These are phyloP conservation scores for Caenorhabditis imperialis DNA, from an alignment of 2,888 invertebrate species.

Conservation along the genomic window DNA sequence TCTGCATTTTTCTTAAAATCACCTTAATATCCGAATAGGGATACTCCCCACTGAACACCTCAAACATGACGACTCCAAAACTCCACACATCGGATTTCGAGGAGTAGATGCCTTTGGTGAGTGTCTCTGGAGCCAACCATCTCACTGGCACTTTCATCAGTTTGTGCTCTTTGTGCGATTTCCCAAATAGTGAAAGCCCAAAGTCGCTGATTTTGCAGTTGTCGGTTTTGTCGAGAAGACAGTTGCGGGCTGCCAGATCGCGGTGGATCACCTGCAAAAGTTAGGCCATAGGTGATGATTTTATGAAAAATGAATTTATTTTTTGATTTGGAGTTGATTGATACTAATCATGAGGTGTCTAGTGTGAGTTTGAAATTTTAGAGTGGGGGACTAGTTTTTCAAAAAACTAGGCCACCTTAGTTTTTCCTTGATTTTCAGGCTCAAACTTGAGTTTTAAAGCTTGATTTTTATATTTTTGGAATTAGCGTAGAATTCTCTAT, in stretches of 20 bases:
- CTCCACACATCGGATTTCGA: constrained; percentile 67
- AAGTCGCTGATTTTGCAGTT: constrained; percentile 70
- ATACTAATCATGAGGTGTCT: too few species aligned
- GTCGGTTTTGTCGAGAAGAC: constrained; percentile 55
- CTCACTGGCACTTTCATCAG: constrained; percentile 63
- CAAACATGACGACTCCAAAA: constrained; percentile 64
- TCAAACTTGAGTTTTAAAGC: too few species aligned
- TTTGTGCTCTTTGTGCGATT: constrained; percentile 63
- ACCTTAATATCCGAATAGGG: constrained; percentile 60
- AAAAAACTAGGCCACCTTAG: too few species aligned
- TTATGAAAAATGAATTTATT: too few species aligned
- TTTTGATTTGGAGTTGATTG: too few species aligned
- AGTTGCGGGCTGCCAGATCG: constrained; percentile 65
- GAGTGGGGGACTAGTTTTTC: too few species aligned
- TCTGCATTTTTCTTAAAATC: background rate
- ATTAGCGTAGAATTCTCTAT: too few species aligned
- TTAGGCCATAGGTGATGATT: too few species aligned
- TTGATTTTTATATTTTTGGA: too few species aligned
- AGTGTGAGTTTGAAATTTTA: too few species aligned
- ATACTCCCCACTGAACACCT: constrained; percentile 58
- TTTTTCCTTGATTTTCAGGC: too few species aligned
- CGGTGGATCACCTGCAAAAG: constrained; percentile 62
- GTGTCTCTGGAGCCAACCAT: constrained; percentile 67
- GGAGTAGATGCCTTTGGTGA: constrained; percentile 59
- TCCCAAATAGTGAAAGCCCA: constrained; percentile 65